Conservation (phyloP, 2,797 vertebrate species). For the Spinibarbus caldwelli region DNA sequence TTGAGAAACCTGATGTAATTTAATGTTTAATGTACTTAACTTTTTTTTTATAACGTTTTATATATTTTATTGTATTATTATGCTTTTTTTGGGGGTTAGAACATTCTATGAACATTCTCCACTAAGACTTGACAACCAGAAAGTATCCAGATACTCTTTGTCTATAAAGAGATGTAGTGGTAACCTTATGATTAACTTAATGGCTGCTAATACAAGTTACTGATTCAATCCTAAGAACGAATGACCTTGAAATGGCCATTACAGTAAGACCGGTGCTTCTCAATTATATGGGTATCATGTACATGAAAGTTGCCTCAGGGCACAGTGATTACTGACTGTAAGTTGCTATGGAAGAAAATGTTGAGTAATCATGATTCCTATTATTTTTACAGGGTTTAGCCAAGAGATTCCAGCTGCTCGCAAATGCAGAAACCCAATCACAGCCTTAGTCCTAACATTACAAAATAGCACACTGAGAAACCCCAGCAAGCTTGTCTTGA, state of each 20-base stretch:
- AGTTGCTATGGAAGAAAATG: neutral
- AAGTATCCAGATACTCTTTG: neutral
- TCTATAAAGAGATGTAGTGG: neutral
- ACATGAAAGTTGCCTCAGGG: neutral
- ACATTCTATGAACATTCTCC: too few relatives aligned
- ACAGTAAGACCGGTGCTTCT: neutral
- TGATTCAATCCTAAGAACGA: neutral
- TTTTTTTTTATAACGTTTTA: too few relatives aligned
- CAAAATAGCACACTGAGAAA: neutral
- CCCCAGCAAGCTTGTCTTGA: neutral
- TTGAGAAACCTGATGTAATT: neutral
- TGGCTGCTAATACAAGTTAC: constrained; percentile 5
- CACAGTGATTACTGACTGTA: too few relatives aligned
- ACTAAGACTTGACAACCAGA: neutral
- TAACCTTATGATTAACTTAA: neutral
- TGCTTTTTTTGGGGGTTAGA: too few relatives aligned
- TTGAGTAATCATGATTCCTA: neutral
- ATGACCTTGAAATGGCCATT: neutral
- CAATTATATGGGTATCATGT: neutral
- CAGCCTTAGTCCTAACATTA: neutral
- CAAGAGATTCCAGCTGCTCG: neutral
- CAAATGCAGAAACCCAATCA: neutral
- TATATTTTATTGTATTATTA: too few relatives aligned
- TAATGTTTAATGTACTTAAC: neutral
- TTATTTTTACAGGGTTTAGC: neutral